These are phyloP conservation scores for Cerastis leucographa DNA, from an alignment of 2,888 invertebrate species.

Conservation along the genomic window DNA sequence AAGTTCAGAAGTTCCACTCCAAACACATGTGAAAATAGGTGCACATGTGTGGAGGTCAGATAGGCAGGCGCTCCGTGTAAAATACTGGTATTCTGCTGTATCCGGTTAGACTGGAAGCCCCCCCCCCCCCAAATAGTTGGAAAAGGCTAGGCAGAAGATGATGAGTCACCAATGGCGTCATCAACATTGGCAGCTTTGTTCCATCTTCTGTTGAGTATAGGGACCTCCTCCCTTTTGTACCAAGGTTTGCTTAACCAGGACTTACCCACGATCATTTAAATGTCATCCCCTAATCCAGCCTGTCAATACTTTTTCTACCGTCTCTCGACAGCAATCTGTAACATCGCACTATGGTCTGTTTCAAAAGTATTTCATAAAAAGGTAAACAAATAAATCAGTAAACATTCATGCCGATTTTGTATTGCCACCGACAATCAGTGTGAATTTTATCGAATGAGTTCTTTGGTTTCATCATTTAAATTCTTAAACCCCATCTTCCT, in stretches of 20 bases:
- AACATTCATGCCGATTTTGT: background rate
- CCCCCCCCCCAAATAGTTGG: too few species aligned
- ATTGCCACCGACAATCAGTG: background rate
- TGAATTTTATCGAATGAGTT: background rate
- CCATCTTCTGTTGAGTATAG: background rate
- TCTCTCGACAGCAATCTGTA: background rate
- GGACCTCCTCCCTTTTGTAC: background rate
- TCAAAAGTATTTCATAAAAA: background rate
- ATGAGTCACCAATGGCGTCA: background rate
- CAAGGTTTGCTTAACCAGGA: background rate
- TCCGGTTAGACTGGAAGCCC: too few species aligned
- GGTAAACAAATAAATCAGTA: background rate
- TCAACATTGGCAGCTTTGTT: background rate
- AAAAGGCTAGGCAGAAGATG: too few species aligned
- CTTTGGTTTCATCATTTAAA: background rate
- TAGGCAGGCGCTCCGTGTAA: too few species aligned
- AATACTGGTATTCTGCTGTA: too few species aligned
- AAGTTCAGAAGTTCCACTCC: background rate
- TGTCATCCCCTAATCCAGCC: background rate
- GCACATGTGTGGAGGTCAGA: background rate
- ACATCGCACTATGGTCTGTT: background rate
- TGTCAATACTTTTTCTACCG: background rate
- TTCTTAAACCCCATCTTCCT: background rate
- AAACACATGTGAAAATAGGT: background rate
- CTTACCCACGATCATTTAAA: background rate